A percentile compares a stretch with the other conserved stretches of the same genome.
phyloP scores from a whole-genome alignment of 2,113 vertebrate genomes.

The Addax nasomaculatus region DNA sequence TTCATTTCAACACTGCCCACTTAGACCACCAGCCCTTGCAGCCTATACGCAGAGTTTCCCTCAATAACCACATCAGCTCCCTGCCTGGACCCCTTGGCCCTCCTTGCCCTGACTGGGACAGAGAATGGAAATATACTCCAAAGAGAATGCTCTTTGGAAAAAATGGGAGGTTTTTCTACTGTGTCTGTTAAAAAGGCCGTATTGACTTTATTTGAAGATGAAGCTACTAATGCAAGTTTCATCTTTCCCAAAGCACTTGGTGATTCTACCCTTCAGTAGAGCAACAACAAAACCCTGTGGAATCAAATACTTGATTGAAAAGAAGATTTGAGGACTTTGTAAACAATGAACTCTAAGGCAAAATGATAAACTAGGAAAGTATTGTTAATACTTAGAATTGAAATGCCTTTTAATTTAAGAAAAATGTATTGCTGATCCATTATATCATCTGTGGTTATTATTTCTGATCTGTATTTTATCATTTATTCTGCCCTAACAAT shows the following conservation, averaged over 20 bases:
- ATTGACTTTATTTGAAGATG: no score
- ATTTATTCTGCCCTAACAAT: not conserved
- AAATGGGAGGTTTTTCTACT: not conserved
- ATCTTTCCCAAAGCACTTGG: fast-evolving
- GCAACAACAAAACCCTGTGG: not conserved
- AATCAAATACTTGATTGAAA: not conserved
- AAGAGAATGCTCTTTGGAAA: not conserved
- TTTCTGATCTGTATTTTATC: not conserved
- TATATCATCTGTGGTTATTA: not conserved
- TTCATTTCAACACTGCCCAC: not conserved
- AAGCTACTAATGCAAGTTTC: fast-evolving
- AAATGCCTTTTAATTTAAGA: not conserved
- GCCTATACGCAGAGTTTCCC: fast-evolving
- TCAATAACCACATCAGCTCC: fast-evolving
- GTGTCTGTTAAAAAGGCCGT: not conserved
- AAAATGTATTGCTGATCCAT: not conserved
- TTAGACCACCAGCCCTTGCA: not conserved
- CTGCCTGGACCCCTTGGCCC: fast-evolving
- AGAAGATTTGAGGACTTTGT: not conserved
- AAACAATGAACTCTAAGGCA: not conserved
- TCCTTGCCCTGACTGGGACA: fast-evolving
- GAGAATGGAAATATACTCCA: not conserved
- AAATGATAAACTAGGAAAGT: not conserved
- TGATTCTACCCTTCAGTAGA: not conserved
- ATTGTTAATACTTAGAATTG: not conserved